These are phyloP conservation scores for Drosophila engyochracea DNA, from an alignment of 2,888 invertebrate genomes.

Conservation along the genomic window DNA sequence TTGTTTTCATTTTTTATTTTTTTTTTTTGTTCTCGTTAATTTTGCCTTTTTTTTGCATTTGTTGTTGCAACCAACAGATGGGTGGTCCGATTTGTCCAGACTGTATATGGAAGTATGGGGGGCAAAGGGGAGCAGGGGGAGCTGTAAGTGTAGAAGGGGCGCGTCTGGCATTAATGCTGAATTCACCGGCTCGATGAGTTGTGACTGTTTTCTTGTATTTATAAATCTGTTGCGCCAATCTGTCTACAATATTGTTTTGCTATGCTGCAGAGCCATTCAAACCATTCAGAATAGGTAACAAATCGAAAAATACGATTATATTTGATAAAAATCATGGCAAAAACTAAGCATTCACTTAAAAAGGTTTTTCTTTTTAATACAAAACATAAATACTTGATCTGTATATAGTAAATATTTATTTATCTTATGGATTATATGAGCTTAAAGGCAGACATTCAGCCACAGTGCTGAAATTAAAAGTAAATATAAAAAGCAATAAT, in stretches of 20 bases:
- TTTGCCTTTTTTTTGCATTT: constrained; percentile 15
- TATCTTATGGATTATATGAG: background rate
- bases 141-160: constrained; percentile 26
- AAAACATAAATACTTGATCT: background rate
- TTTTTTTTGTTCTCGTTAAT: background rate
- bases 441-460: background rate
- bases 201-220: constrained; percentile 7
- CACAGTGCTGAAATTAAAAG: background rate
- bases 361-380: background rate
- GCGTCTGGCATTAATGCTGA: constrained; percentile 21
- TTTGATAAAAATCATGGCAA: background rate
- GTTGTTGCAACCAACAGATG: constrained; percentile 35
- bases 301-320: background rate
- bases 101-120: background rate
- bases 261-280: background rate
- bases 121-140: background rate
- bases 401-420: background rate
- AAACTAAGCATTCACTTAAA: background rate
- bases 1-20: constrained; percentile 1
- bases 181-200: constrained; percentile 6
- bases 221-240: constrained; percentile 22
- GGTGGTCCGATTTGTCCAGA: constrained; percentile 50
- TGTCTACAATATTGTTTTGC: constrained; percentile 20
- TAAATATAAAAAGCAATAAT: background rate
- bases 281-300: too few relatives aligned